Conservation (phyloP, 37 sponge, comb jelly and placozoan genomes). For the Diacarnus erythraeanus region DNA sequence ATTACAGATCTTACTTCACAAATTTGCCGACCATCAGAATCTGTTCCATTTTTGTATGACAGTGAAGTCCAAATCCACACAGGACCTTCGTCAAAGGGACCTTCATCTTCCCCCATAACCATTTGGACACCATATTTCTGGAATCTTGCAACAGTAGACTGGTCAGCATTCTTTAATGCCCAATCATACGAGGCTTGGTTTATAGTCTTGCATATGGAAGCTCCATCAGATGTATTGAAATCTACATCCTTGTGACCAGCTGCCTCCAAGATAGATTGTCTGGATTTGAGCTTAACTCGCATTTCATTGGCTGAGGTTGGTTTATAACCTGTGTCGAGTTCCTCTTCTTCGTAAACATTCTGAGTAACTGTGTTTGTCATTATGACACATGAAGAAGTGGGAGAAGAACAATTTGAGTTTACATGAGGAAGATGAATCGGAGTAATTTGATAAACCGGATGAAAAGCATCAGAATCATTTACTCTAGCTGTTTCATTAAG, state of each 20-base stretch:
- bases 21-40: constrained; percentile 40
- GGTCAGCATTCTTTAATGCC: constrained; percentile 44
- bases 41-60: constrained; percentile 38
- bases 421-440: constrained; percentile 79
- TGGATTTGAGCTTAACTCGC: constrained; percentile 65
- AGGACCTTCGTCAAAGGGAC: constrained; percentile 84
- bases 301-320: constrained; percentile 79
- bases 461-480: constrained; percentile 65
- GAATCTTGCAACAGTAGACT: constrained; percentile 55
- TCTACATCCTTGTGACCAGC: constrained; percentile 63
- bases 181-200: constrained; percentile 63
- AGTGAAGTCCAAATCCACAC: constrained; percentile 73
- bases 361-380: constrained; percentile 57
- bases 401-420: constrained; percentile 63
- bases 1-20: constrained; percentile 65
- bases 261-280: constrained; percentile 69
- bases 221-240: constrained; percentile 76
- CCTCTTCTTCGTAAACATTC: constrained; percentile 61
- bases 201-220: constrained; percentile 61
- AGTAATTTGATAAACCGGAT: constrained; percentile 73
- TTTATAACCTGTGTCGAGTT: constrained; percentile 72
- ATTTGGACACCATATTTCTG: constrained; percentile 58
- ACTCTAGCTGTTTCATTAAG: constrained; percentile 21
- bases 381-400: constrained; percentile 29
- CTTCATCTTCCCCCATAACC: constrained; percentile 79